A percentile compares a stretch with the other conserved stretches of the same genome.
Evolutionary conservation across 1,140 invertebrate species (phyloP).

Genomic region (Holotrichia oblita): DNA sequence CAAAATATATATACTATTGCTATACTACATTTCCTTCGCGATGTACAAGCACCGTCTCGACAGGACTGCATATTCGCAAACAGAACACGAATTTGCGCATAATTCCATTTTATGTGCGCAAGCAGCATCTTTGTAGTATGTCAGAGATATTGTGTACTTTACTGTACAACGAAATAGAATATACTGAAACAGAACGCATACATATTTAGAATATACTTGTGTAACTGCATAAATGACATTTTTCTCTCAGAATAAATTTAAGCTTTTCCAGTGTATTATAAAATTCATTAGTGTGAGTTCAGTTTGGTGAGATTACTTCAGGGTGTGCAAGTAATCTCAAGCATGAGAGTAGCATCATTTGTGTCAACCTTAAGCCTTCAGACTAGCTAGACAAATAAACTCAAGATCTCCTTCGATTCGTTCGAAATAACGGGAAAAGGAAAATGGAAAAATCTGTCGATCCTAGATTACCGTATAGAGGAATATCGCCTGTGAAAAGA

Average conservation of each 20-base stretch:
- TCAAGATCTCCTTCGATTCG: too few relatives aligned
- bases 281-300: too few relatives aligned
- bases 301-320: too few relatives aligned
- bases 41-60: background rate
- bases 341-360: too few relatives aligned
- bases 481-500: conserved; percentile 1
- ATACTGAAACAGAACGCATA: too few relatives aligned
- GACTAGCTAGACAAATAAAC: too few relatives aligned
- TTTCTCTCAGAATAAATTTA: too few relatives aligned
- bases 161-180: background rate
- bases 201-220: too few relatives aligned
- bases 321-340: too few relatives aligned
- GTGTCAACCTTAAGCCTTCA: too few relatives aligned
- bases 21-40: background rate
- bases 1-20: background rate
- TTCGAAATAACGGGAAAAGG: background rate
- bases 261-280: too few relatives aligned
- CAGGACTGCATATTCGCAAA: background rate
- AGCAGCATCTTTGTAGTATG: background rate
- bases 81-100: conserved; percentile 7
- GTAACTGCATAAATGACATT: too few relatives aligned
- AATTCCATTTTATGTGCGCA: conserved; percentile 1
- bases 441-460: conserved; percentile 3
- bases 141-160: background rate
- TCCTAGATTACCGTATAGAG: background rate